These are phyloP conservation scores for Ctenomys sociabilis DNA, from an alignment of 2,113 vertebrate genomes.

Conservation along the genomic window DNA sequence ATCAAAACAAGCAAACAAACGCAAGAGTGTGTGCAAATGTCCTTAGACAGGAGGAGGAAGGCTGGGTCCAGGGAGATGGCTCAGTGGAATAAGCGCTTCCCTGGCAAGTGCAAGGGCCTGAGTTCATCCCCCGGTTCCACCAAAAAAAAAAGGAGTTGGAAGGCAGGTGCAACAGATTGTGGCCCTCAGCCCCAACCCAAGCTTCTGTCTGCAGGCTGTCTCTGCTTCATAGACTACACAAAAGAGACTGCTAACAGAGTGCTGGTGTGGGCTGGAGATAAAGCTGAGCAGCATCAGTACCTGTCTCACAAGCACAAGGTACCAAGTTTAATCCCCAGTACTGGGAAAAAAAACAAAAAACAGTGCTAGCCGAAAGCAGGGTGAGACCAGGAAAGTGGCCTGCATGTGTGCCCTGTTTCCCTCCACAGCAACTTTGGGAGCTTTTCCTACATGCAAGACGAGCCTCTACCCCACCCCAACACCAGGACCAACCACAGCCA, in stretches of 20 bases:
- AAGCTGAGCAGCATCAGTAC: no score
- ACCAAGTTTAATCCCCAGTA: no score
- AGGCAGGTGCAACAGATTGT: not conserved
- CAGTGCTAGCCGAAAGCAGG: not conserved
- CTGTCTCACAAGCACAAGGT: no score
- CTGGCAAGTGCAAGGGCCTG: no score
- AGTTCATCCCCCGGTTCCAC: no score
- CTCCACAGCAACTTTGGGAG: not conserved
- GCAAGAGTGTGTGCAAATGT: not conserved
- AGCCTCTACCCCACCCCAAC: not conserved
- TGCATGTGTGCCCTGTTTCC: not conserved
- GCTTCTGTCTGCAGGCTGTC: not conserved
- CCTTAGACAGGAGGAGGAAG: not conserved
- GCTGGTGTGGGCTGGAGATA: not conserved
- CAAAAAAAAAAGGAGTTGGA: no score
- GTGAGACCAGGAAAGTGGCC: not conserved
- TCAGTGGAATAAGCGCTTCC: no score
- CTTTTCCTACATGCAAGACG: not conserved
- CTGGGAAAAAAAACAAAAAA: not conserved
- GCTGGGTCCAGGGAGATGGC: no score
- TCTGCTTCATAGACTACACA: not conserved
- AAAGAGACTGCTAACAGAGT: no score
- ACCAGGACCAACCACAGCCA: not conserved
- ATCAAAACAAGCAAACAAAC: not conserved
- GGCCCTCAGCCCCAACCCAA: not conserved